phyloP scores from a whole-genome alignment of 2,888 invertebrate genomes.

The Drosophila monieri region DNA sequence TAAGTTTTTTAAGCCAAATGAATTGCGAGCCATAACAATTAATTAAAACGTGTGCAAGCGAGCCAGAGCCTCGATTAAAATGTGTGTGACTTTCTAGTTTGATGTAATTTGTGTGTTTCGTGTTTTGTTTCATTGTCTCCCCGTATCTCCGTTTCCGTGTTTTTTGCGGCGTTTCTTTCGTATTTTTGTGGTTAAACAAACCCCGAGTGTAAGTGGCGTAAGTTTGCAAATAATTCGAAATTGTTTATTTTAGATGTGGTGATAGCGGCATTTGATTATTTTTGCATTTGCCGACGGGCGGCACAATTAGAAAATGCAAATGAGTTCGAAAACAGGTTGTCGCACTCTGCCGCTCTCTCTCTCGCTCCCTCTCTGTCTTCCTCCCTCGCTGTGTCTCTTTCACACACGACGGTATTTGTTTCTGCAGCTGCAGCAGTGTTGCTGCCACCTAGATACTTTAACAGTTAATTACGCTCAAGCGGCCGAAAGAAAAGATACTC shows the following conservation, averaged over 20 bases:
- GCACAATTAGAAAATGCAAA: constrained; percentile 66
- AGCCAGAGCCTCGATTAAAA: constrained; percentile 43
- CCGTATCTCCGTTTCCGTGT: constrained; percentile 18
- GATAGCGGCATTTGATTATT: constrained; percentile 38
- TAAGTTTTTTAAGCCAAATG: constrained; percentile 62
- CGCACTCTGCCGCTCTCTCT: constrained; percentile 16
- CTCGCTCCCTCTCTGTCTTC: not conserved
- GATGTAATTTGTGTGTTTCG: constrained; percentile 42
- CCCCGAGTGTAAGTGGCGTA: constrained; percentile 29
- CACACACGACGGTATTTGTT: constrained; percentile 32
- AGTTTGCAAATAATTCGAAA: not conserved
- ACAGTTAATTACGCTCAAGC: constrained; percentile 59
- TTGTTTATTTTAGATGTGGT: not conserved
- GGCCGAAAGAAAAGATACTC: constrained; percentile 4
- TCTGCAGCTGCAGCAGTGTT: constrained; percentile 24
- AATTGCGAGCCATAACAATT: constrained; percentile 40
- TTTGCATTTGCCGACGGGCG: constrained; percentile 40
- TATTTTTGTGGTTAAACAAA: constrained; percentile 66
- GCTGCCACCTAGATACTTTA: constrained; percentile 46
- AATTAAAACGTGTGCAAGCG: constrained; percentile 47
- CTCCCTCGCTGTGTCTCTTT: constrained; percentile 5
- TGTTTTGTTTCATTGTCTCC: constrained; percentile 47
- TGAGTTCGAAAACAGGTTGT: constrained; percentile 72
- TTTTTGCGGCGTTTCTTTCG: constrained; percentile 64
- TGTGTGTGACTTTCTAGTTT: constrained; percentile 51